These are phyloP conservation scores for Dasypus novemcinctus DNA, from an alignment of 2,113 vertebrate genomes.

Conservation along the genomic window DNA sequence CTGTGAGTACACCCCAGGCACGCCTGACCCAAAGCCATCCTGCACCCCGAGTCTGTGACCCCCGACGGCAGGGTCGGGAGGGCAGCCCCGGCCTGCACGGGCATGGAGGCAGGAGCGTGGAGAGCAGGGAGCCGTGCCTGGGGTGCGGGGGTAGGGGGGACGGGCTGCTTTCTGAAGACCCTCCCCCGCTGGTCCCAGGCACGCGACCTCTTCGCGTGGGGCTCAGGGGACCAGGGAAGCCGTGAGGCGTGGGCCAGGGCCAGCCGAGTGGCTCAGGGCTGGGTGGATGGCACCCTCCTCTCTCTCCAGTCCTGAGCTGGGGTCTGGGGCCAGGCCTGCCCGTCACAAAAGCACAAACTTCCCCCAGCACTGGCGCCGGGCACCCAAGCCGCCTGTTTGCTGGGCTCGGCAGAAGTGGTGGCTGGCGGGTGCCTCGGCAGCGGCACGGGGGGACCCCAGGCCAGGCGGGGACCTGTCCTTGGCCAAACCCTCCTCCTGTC, in stretches of 20 bases:
- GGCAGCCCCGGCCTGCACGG: neutral
- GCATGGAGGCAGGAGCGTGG: accelerated
- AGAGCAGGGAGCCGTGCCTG: neutral
- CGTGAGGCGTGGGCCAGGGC: neutral
- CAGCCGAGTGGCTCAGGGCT: neutral
- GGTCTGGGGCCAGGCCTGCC: neutral
- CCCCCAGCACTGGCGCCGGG: neutral
- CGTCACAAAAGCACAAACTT: slow-evolving; percentile 72
- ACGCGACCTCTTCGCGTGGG: neutral
- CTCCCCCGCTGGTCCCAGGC: neutral
- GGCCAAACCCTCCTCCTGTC: neutral
- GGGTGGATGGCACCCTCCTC: neutral
- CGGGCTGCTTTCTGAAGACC: neutral
- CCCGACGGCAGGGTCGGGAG: neutral
- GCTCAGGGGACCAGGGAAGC: neutral
- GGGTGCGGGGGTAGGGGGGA: neutral
- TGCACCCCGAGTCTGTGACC: neutral
- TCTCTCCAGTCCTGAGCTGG: neutral
- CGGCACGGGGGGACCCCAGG: neutral
- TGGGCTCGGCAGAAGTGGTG: neutral
- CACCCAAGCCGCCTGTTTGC: neutral
- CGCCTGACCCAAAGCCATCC: neutral
- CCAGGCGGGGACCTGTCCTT: accelerated
- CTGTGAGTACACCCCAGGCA: neutral
- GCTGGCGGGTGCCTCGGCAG: neutral